Evolutionary conservation across 2,888 invertebrate genomes (phyloP).

Genomic region (Sipha maydis): DNA sequence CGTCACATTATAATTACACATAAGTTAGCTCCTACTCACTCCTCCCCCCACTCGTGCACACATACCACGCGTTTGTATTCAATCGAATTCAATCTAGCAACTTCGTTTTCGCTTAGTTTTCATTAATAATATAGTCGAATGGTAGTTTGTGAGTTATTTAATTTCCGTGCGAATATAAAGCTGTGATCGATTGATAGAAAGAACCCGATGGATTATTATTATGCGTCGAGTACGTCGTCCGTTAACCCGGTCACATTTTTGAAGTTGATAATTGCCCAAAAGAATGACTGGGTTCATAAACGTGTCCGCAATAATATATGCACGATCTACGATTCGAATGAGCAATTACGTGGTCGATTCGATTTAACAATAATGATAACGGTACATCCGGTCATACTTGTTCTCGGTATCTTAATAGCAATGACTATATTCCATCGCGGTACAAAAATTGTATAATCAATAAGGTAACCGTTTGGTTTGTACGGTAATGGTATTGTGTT

Average conservation of each 20-base stretch:
- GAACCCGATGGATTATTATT: neutral
- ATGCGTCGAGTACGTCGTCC: neutral
- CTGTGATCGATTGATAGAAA: neutral
- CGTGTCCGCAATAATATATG: neutral
- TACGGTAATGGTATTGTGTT: too few species aligned
- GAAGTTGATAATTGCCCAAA: neutral
- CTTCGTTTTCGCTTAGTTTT: neutral
- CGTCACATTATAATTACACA: too few species aligned
- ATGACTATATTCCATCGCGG: too few species aligned
- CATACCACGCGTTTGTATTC: too few species aligned
- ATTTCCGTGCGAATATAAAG: too few species aligned
- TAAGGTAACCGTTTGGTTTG: too few species aligned
- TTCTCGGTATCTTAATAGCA: neutral
- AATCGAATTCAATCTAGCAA: too few species aligned
- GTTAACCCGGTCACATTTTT: neutral
- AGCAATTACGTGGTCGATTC: neutral
- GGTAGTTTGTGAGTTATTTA: too few species aligned
- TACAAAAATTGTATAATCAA: too few species aligned
- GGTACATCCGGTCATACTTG: neutral
- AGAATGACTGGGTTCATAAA: neutral
- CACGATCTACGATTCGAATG: neutral
- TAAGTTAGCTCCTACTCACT: too few species aligned
- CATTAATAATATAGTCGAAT: neutral
- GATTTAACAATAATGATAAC: neutral
- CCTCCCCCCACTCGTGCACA: too few species aligned